Evolutionary conservation across 2,888 invertebrate species (phyloP), one percentile per base, ranked within the genome.

Genomic region (Unio delphinus): DNA sequence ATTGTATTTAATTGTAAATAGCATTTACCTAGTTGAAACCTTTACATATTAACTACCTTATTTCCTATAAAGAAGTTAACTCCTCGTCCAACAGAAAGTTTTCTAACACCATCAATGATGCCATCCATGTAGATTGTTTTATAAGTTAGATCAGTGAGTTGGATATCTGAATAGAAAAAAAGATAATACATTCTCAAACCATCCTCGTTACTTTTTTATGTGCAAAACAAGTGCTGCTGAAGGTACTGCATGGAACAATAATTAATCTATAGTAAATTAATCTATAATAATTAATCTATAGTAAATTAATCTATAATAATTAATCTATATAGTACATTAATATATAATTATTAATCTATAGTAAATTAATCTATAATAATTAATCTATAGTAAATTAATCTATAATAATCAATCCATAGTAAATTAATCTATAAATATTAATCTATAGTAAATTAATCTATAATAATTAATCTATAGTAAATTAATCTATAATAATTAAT

Each of bases 91-190:
- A 84, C 71, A 54, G 68, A 64, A 5, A 84, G 74, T 28, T 82
- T 68, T 64, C 75, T 58, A n/a, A 82, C 74, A 26, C 83, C 82
- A 64, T 68, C 75, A 11, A 85, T 74, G 54, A 70, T 72, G 26
- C 84, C 85, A 69, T 83, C 79, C 63, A 85, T 75, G 56, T 75
- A 72, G 23, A 84, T 81, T 20, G 79, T 78, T 57, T 71, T 74
- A 71, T 83, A 83, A 8, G 59, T 74, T 34, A 83, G 70, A 17
- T 73, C 70, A 23, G 68, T 73, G 63, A 81, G 71, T 58, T 72
- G 75, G 45, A 83, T 63, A 20, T 70, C 83, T 83, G 74, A 23
- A 74, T 65, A 17, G 60, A 68, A 55, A 64, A 64, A 60, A 63
- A 30, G 26, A 55, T 34, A 15, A 45, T 15, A 45, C 45, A 45